A percentile compares a stretch with the other conserved stretches of the same genome.
Evolutionary conservation across 2,797 vertebrate species (phyloP).

Genomic region (Mergus octosetaceus): DNA sequence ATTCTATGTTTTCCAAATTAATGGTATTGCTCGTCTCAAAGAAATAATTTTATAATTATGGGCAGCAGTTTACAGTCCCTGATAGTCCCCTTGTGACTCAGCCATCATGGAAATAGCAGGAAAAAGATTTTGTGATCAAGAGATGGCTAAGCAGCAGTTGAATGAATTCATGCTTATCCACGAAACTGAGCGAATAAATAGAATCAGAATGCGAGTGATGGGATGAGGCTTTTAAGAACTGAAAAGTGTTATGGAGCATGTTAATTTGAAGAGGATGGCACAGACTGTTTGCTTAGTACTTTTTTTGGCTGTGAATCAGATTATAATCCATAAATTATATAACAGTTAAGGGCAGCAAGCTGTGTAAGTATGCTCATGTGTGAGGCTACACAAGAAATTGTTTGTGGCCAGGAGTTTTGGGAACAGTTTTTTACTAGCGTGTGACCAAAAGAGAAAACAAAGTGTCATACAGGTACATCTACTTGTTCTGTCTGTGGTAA

Average conservation of each 20-base stretch:
- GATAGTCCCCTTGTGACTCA: too few species aligned
- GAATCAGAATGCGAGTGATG: neutral
- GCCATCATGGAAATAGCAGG: too few species aligned
- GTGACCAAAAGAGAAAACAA: neutral
- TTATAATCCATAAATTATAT: neutral
- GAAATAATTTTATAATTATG: too few species aligned
- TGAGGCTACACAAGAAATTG: neutral
- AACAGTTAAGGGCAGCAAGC: neutral
- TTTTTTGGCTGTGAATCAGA: neutral
- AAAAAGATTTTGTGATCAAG: neutral
- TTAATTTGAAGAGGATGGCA: neutral
- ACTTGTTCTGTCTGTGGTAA: neutral
- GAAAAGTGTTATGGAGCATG: neutral
- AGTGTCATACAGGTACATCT: neutral
- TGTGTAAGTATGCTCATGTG: neutral
- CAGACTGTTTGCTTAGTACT: neutral
- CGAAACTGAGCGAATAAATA: neutral
- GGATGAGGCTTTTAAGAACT: neutral
- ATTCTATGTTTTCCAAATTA: neutral
- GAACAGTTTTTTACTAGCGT: neutral
- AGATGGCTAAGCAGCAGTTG: neutral
- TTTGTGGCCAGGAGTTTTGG: neutral
- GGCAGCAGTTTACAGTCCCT: too few species aligned
- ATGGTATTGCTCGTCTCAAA: neutral
- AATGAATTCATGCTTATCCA: neutral